phyloP scores from a whole-genome alignment of 2,113 vertebrate genomes.

The Geococcyx californianus region DNA sequence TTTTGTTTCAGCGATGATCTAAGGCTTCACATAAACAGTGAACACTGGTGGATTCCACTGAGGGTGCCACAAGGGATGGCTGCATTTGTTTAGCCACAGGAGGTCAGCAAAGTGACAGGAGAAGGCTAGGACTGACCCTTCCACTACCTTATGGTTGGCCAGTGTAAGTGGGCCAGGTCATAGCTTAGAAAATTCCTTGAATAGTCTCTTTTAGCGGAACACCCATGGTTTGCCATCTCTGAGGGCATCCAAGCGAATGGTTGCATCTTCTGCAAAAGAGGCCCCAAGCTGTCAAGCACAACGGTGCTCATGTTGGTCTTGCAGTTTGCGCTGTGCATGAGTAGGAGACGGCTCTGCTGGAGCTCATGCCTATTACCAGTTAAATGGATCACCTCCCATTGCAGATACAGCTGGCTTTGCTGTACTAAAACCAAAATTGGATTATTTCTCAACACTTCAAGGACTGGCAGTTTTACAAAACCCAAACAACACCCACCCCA shows the following conservation, averaged over 20 bases:
- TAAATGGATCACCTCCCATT: neutral
- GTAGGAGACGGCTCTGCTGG: neutral
- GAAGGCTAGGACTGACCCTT: neutral
- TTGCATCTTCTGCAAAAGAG: neutral
- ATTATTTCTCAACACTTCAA: neutral
- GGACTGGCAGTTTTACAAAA: neutral
- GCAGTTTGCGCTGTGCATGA: neutral
- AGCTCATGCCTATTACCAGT: neutral
- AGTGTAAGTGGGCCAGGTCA: neutral
- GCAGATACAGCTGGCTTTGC: neutral
- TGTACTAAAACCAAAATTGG: neutral
- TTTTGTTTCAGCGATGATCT: neutral
- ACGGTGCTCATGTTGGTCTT: neutral
- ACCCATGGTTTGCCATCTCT: neutral
- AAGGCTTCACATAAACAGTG: neutral
- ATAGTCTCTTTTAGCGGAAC: neutral
- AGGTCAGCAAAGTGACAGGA: constrained; percentile 44
- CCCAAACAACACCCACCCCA: neutral
- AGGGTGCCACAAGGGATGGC: neutral
- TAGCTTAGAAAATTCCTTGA: neutral
- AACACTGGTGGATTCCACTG: neutral
- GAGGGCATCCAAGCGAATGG: neutral
- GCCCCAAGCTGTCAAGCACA: neutral
- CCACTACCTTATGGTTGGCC: neutral
- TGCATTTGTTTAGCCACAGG: constrained; percentile 13